Evolutionary conservation across 2,113 vertebrate genomes (phyloP).

Genomic region (Gavia stellata): DNA sequence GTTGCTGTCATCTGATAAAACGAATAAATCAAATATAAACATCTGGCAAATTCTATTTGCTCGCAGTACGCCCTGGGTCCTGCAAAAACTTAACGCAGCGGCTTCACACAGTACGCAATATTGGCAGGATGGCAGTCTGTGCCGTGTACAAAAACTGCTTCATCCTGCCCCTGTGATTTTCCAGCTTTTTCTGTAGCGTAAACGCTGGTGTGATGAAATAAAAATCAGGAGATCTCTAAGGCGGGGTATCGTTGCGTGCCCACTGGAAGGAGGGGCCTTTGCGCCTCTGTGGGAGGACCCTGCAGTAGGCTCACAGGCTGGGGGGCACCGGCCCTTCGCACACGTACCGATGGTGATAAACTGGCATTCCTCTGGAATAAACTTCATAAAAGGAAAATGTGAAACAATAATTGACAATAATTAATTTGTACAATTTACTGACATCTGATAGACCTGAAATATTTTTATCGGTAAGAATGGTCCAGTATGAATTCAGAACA

Average conservation of each 20-base stretch:
- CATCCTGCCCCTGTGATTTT: background rate
- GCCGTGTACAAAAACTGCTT: background rate
- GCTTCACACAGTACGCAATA: fast-evolving
- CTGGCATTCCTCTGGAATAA: background rate
- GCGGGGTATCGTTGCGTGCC: background rate
- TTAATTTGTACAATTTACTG: background rate
- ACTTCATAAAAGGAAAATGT: background rate
- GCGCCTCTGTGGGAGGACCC: background rate
- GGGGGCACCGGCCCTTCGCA: background rate
- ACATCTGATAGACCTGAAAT: background rate
- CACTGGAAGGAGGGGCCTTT: background rate
- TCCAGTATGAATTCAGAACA: background rate
- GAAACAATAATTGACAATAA: background rate
- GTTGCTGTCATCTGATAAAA: background rate
- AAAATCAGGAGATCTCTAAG: background rate
- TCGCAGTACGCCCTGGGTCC: background rate
- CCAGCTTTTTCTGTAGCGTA: background rate
- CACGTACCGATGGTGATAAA: fast-evolving
- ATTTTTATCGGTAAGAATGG: background rate
- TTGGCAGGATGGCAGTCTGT: no score
- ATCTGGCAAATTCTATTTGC: background rate
- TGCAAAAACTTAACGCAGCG: background rate
- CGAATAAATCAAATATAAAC: background rate
- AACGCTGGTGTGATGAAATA: background rate
- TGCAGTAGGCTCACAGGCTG: background rate